Percentiles rank a stretch among this genome's conserved stretches.
These are phyloP conservation scores for Crax fasciolata DNA, from an alignment of 2,797 vertebrate genomes.

Conservation along the genomic window DNA sequence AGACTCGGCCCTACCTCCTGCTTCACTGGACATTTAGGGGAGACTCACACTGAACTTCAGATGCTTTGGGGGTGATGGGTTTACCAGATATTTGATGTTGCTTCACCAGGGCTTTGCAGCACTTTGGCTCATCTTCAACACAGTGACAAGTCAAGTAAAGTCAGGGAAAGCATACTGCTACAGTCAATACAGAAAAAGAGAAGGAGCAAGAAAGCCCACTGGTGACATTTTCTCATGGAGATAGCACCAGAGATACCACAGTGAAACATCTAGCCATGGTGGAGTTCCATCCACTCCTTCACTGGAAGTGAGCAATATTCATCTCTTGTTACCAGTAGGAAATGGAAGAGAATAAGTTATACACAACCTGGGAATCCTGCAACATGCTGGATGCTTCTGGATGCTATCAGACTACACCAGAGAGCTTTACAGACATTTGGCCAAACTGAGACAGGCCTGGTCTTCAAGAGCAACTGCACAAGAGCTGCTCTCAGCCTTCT, in stretches of 20 bases:
- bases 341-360: neutral
- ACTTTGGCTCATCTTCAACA: neutral
- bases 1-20: neutral
- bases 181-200: neutral
- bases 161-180: neutral
- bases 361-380: neutral
- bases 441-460: neutral
- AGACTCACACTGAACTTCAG: neutral
- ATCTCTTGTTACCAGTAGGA: neutral
- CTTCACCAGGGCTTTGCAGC: neutral
- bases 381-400: neutral
- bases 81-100: neutral
- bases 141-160: neutral
- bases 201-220: neutral
- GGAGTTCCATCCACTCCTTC: neutral
- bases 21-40: neutral
- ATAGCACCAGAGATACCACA: neutral
- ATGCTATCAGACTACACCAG: neutral
- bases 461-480: neutral
- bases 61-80: neutral
- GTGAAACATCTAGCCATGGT: neutral
- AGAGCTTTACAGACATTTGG: accelerated
- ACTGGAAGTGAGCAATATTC: neutral
- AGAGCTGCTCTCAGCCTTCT: neutral
- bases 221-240: neutral